Base-by-base conservation (phyloP, 2,888 invertebrate species). In the Oligia latruncula region DNA sequence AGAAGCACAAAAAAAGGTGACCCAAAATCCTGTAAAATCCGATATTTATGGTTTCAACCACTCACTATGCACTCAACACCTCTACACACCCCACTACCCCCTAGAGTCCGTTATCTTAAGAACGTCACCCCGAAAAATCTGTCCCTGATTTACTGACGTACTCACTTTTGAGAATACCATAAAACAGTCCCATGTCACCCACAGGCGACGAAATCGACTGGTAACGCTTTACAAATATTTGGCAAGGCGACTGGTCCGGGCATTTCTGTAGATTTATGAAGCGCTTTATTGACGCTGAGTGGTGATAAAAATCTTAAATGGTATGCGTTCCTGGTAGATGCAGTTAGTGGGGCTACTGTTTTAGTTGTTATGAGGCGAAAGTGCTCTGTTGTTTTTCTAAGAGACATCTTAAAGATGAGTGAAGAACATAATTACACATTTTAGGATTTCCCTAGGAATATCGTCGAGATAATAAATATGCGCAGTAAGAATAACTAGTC, bases 151-250 rank as follows among this genome's bases (percentile, higher is more conserved):
- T 95, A 95, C 92, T 90, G 89, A 88, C 90, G 90, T 91, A 90
- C 91, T 92, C 92, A 92, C 93, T 92, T 92, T 92, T 88, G 93
- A 95, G 94, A 91, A 94, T 90, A 93, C 94, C 92, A 95, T 96
- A 96, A 96, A 96, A 92, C 92, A 95, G 94, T 90, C 96, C 95
- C 93, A 92, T 94, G 96, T 96, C 96, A 95, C 88, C 89, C 89
- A 87, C 96, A 95, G 92, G 89, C 90, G 90, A 86, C 89, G 88
- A 91, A 92, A 94, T 95, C 93, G 94, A 93, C 93, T 92, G 91
- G 93, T 93, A 92, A 94, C 93, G 93, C 93, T 93, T 92, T 90
- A 93, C 94, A 95, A 95, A 95, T 94, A 95, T 94, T 94, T 94
- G 90, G 90, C 84, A 82, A 85, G 79, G 87, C 85, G 84, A 90